Evolutionary conservation across 2,888 invertebrate species (phyloP), one percentile per base, ranked within the genome.

Genomic region (Cecidostiba fungosa): DNA sequence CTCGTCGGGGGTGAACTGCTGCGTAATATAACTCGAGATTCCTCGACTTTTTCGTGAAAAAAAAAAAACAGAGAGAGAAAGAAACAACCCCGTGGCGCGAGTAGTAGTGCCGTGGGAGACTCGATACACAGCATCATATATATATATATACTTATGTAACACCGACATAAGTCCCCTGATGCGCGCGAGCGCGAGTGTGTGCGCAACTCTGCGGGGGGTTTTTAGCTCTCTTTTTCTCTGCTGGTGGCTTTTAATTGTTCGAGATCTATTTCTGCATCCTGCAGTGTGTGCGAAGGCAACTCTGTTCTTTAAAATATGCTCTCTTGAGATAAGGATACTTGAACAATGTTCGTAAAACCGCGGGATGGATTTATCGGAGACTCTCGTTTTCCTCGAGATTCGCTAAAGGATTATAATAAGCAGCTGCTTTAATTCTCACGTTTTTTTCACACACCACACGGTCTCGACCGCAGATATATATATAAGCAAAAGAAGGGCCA

Each of bases 91-190:
- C 74, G 79, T 66, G 70, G 82, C 59, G 81, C 59, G 59, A 39
- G 39, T 39, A 16, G 78, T 77, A 73, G 85, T 78, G 85, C 62
- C 85, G 78, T 80, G 81, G 85, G 81, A 85, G 72, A 81, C 39
- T 43, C 19, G 36, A 23, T 26, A 72, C 36, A 43, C 3, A 32
- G n/a, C n/a, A n/a, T n/a, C 32, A 3, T 32, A 32, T 32, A 32
- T 32, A 32, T 3, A 32, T 3, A 43, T 62, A 62, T 10, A 29
- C 72, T 72, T 70, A 54, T 19, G 69, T 39, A 66, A 77, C 39
- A 8, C n/a, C 16, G 47, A 43, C 29, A 29, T 70, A 12, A 47
- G 50, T 50, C 50, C 19, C 50, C 50, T 5, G 50, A 50, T 19
- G 50, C 50, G 47, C 54, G 54, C 54, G 4, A 54, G 36, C n/a